Evolutionary conservation across 2,797 vertebrate genomes (phyloP).

Genomic region (Poliocrania exsul): DNA sequence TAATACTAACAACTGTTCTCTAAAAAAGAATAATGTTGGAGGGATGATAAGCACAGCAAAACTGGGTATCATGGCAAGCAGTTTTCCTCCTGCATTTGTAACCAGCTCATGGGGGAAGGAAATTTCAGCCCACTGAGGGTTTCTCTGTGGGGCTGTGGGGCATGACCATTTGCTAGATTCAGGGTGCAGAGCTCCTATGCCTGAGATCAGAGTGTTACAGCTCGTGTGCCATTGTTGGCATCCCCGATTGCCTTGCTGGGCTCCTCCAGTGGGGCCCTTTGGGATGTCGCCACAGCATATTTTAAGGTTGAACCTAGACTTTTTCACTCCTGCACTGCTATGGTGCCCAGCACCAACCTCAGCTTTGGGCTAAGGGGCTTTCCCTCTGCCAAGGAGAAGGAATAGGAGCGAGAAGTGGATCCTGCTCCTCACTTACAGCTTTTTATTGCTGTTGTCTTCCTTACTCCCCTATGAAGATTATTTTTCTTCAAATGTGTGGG

Average conservation of each 20-base stretch:
- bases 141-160: neutral
- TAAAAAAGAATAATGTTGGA: neutral
- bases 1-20: neutral
- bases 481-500: fast-evolving
- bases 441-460: neutral
- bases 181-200: neutral
- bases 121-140: neutral
- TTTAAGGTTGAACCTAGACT: neutral
- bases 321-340: neutral
- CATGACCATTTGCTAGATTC: neutral
- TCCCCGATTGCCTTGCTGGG: neutral
- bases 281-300: fast-evolving
- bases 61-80: neutral
- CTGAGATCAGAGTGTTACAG: neutral
- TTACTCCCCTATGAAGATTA: neutral
- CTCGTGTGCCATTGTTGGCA: fast-evolving
- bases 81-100: neutral
- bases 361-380: neutral
- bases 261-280: neutral
- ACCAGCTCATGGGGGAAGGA: neutral
- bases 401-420: neutral
- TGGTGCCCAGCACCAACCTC: neutral
- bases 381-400: neutral
- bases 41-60: neutral
- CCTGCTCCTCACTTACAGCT: neutral